Evolutionary conservation across 1,140 invertebrate species (phyloP), one percentile per base, ranked within the genome.

Genomic region (Mercenaria mercenaria): DNA sequence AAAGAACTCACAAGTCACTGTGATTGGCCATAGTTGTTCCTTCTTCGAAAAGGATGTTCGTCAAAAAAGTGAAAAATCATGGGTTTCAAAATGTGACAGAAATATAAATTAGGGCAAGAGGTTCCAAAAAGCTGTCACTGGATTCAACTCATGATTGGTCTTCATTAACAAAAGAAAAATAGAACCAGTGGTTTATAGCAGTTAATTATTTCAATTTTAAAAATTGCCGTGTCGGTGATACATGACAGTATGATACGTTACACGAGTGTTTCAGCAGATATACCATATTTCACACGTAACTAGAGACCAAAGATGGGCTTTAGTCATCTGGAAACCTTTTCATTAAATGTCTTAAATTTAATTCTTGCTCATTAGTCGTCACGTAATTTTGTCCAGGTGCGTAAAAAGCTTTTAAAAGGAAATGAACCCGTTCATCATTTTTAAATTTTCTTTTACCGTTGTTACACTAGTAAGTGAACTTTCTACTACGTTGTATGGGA

Each of bases 311-410:
- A 52, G 76, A 56, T 26, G n/a, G 26, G 13, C 56, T 37, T 79
- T 79, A 50, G 32, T 56, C 47, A 39, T 1, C 8, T 10, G 76
- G 20, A 79, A 52, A 37, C 50, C 76, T 79, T 79, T 79, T 79
- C 76, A 79, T 79, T 79, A 79, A 56, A 37, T 56, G 76, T 79
- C 76, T 79, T 56, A 79, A 79, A 79, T 59, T 79, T 79, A 79
- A 52, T 32, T 23, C 76, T 39, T 79, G 10, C 26, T 26, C 76
- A 79, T 79, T 79, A 79, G 43, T 79, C 50, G 47, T 79, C n/a
- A 56, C 76, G 47, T 79, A 50, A 79, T 79, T 79, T 79, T 37
- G 76, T 23, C 76, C 76, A 79, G 76, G 76, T 79, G 76, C 29
- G 32, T 37, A 37, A 76, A 64, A 72, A 37, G 34, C 67, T 72